Evolutionary conservation across 2,888 invertebrate species (phyloP).

Genomic region (Apantesis nais): DNA sequence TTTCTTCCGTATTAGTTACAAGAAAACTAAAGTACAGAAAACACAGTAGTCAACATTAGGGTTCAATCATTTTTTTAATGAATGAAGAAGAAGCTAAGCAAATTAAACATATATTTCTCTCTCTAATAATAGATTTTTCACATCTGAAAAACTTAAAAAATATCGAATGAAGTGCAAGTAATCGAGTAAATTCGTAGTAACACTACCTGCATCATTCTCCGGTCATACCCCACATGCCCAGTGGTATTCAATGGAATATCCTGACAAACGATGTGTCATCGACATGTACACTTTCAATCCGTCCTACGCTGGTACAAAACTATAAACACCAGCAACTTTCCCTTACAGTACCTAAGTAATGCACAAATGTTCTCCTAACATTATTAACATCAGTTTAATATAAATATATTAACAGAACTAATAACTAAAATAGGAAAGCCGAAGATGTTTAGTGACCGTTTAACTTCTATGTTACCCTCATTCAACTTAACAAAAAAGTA

Average conservation of each 20-base stretch:
- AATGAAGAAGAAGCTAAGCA: neutral
- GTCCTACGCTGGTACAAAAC: neutral
- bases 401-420: neutral
- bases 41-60: neutral
- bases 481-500: conserved; percentile 6
- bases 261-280: neutral
- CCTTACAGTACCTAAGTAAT: neutral
- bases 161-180: neutral
- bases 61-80: no score
- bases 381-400: neutral
- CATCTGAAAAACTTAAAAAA: neutral
- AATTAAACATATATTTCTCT: no score
- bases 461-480: conserved; percentile 9
- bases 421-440: neutral
- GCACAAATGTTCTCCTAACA: neutral
- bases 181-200: neutral
- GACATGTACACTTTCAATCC: neutral
- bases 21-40: neutral
- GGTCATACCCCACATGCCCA: neutral
- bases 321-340: neutral
- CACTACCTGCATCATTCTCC: neutral
- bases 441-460: conserved; percentile 1
- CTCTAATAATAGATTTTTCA: neutral
- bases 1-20: neutral
- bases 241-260: neutral